Percentiles rank a stretch among this genome's conserved stretches.
These are phyloP conservation scores for Bergia sp. DNA, from an alignment of 92 coral and sea anemone species.

Conservation along the genomic window DNA sequence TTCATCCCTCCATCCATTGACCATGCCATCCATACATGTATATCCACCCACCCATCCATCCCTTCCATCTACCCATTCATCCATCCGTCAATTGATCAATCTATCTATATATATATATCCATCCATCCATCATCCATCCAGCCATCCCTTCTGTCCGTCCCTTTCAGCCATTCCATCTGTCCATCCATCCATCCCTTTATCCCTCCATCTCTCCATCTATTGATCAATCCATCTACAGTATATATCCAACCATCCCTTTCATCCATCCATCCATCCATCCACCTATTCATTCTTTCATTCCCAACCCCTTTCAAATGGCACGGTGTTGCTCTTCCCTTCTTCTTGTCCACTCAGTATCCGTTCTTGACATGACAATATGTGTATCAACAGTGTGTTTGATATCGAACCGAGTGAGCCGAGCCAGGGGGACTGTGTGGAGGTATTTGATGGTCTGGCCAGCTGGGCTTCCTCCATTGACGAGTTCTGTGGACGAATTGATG, in stretches of 20 bases:
- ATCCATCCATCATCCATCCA: no score
- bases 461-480: slow-evolving; percentile 73
- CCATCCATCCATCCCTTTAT: background rate
- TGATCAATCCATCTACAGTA: background rate
- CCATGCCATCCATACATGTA: no score
- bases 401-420: slow-evolving; percentile 51
- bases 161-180: no score
- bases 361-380: background rate
- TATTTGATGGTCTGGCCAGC: slow-evolving; percentile 83
- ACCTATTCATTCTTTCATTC: background rate
- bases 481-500: slow-evolving; percentile 69
- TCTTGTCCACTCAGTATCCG: background rate
- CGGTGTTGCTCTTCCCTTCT: background rate
- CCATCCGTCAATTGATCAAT: no score
- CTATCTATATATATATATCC: no score
- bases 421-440: slow-evolving; percentile 69
- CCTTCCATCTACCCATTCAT: no score
- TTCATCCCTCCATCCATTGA: no score
- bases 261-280: background rate
- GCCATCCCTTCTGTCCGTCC: no score
- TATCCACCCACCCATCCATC: no score
- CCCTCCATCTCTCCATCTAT: background rate
- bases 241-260: no score
- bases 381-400: slow-evolving; percentile 44
- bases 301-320: no score